Evolutionary conservation across 1,140 invertebrate genomes (phyloP).

Genomic region (Megalopta genalis): DNA sequence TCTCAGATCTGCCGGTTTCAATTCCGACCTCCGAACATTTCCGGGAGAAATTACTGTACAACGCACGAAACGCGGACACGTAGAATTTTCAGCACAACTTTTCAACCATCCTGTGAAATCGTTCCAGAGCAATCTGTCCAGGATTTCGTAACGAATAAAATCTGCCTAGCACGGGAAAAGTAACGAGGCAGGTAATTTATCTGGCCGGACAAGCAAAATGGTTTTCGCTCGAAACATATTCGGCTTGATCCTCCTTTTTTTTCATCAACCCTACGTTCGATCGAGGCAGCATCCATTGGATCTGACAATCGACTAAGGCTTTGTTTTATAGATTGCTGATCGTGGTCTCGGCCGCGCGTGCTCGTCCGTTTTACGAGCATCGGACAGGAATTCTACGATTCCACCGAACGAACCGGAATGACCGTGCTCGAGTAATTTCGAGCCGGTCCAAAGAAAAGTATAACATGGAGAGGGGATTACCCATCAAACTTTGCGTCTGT

Average conservation of each 20-base stretch:
- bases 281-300: slow-evolving; percentile 1
- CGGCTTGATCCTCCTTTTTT: slow-evolving; percentile 15
- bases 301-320: slow-evolving; percentile 21
- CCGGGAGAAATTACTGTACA: too few relatives aligned
- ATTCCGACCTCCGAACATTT: too few relatives aligned
- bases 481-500: too few relatives aligned
- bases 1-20: too few relatives aligned
- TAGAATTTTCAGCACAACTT: too few relatives aligned
- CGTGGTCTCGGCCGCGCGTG: neutral
- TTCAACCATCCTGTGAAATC: too few relatives aligned
- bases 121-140: too few relatives aligned
- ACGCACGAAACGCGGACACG: too few relatives aligned
- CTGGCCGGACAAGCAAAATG: slow-evolving; percentile 21
- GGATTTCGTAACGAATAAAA: slow-evolving; percentile 16
- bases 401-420: neutral
- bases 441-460: neutral
- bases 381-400: too few relatives aligned
- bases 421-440: too few relatives aligned
- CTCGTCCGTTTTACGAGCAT: neutral
- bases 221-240: slow-evolving; percentile 33
- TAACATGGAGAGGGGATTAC: too few relatives aligned
- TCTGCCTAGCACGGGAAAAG: neutral
- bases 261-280: neutral
- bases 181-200: slow-evolving; percentile 29
- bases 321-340: slow-evolving; percentile 30